Evolutionary conservation across 2,888 invertebrate genomes (phyloP).

Genomic region (Xylophagus ater): DNA sequence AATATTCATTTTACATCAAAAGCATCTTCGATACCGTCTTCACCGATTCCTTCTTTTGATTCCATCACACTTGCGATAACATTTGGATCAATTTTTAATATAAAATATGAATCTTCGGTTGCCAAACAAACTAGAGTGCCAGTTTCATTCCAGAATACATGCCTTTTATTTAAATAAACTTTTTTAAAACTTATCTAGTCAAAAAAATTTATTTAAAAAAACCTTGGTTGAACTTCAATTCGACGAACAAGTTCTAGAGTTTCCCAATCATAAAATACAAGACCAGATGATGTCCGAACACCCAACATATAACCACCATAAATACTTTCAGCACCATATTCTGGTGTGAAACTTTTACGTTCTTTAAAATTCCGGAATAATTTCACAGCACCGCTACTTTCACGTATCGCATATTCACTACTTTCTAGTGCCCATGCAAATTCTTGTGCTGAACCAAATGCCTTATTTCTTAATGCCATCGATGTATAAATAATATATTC

Average conservation of each 20-base stretch:
- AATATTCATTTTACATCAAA: slow-evolving; percentile 62
- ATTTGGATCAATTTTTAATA: slow-evolving; percentile 77
- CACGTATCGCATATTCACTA: slow-evolving; percentile 81
- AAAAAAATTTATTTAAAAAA: slow-evolving; percentile 16
- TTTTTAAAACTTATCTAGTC: slow-evolving; percentile 5
- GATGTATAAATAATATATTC: slow-evolving; percentile 99
- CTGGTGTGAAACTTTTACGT: slow-evolving; percentile 88
- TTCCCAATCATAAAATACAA: slow-evolving; percentile 98
- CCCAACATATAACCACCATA: slow-evolving; percentile 86
- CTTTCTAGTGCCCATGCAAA: slow-evolving; percentile 99
- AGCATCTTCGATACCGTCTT: slow-evolving; percentile 91
- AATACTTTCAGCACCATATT: slow-evolving; percentile 94
- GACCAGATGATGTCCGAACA: slow-evolving; percentile 80
- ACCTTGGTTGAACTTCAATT: slow-evolving; percentile 86
- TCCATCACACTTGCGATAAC: slow-evolving; percentile 69
- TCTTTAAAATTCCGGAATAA: slow-evolving; percentile 99
- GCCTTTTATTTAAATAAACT: slow-evolving; percentile 36
- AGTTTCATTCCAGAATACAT: slow-evolving; percentile 95
- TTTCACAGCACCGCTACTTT: slow-evolving; percentile 80
- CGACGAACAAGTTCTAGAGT: slow-evolving; percentile 79
- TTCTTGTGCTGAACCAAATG: slow-evolving; percentile 95
- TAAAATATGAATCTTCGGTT: slow-evolving; percentile 90
- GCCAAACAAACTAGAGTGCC: slow-evolving; percentile 89
- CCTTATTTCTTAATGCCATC: slow-evolving; percentile 97
- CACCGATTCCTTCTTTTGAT: slow-evolving; percentile 63